Conservation (phyloP, 2,888 invertebrate species). For the Protophormia terraenovae region DNA sequence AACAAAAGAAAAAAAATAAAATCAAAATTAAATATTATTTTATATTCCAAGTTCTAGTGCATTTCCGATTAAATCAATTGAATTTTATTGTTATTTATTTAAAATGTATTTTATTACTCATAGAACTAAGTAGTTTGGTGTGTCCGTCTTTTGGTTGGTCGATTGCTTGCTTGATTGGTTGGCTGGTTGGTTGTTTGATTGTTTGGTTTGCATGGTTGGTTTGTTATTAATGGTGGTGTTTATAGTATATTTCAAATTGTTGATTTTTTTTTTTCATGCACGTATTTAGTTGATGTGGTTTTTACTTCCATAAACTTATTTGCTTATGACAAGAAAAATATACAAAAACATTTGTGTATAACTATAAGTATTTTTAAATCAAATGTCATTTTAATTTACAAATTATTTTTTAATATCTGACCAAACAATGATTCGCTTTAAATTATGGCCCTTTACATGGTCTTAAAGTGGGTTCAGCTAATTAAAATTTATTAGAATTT, state of each 20-base stretch:
- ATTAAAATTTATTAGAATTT: conserved; percentile 22
- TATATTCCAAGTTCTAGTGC: background rate
- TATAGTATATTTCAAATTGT: background rate
- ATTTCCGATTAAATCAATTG: conserved; percentile 75
- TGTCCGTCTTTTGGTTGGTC: background rate
- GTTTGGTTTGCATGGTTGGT: conserved; percentile 6
- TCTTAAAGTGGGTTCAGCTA: conserved; percentile 40
- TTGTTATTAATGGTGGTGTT: background rate
- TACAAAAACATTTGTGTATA: background rate
- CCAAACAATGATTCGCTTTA: conserved; percentile 11
- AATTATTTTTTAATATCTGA: conserved; percentile 23
- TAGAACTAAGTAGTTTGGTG: conserved; percentile 10
- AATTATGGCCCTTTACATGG: conserved; percentile 34
- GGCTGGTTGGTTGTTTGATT: too few relatives aligned
- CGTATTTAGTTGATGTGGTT: conserved; percentile 6
- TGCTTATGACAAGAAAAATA: background rate
- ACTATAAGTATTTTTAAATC: conserved; percentile 1
- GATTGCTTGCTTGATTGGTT: conserved; percentile 12
- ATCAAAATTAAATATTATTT: background rate
- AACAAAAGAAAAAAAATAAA: background rate
- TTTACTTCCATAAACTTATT: background rate
- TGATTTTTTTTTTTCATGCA: background rate
- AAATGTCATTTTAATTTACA: conserved; percentile 55
- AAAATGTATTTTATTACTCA: conserved; percentile 48
- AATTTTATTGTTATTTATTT: conserved; percentile 73